Conservation (phyloP, 2,113 vertebrate genomes). For the Peromyscus californicus region DNA sequence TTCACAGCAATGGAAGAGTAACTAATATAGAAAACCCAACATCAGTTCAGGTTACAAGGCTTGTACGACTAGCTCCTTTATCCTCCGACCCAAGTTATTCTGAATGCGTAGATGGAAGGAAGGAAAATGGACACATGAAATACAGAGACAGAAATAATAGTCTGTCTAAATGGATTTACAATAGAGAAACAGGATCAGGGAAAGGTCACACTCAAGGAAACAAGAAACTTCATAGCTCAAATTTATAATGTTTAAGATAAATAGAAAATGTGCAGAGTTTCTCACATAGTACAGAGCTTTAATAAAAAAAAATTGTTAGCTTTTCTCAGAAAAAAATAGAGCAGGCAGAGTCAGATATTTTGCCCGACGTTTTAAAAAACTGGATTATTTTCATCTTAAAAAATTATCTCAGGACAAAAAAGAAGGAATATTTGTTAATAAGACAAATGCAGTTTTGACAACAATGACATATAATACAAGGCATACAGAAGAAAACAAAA, state of each 20-base stretch:
- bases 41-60: neutral
- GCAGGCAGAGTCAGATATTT: neutral
- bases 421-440: neutral
- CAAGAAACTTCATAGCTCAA: neutral
- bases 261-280: neutral
- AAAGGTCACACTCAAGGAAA: neutral
- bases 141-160: neutral
- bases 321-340: neutral
- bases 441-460: neutral
- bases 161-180: neutral
- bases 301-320: neutral
- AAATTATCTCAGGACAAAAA: neutral
- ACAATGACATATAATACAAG: neutral
- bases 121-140: neutral
- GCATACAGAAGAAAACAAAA: neutral
- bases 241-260: neutral
- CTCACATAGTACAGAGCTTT: neutral
- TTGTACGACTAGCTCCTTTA: neutral
- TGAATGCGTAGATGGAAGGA: neutral
- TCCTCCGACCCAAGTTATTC: neutral
- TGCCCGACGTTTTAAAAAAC: constrained; percentile 18
- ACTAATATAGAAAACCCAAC: neutral
- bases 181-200: neutral
- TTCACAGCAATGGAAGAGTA: neutral
- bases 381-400: neutral